Evolutionary conservation across 1,140 invertebrate genomes (phyloP).

Genomic region (Papilio glaucus): DNA sequence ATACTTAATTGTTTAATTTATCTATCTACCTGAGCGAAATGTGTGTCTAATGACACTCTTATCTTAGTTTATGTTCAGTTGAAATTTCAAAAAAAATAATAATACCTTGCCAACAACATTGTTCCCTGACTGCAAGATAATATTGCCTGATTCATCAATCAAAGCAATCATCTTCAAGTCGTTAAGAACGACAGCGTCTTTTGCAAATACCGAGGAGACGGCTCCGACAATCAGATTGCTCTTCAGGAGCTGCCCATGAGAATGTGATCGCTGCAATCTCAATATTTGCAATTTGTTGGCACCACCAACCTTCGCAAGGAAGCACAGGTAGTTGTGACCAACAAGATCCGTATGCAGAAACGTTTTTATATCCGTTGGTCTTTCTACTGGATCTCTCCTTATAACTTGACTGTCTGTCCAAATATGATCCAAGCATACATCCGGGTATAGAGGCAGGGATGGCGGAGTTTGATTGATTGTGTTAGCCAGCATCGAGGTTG

Average conservation of each 20-base stretch:
- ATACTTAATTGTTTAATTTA: too few species aligned
- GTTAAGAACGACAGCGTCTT: slow-evolving; percentile 91
- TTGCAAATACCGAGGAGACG: slow-evolving; percentile 88
- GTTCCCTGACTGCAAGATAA: slow-evolving; percentile 94
- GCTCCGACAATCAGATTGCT: slow-evolving; percentile 89
- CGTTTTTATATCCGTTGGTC: slow-evolving; percentile 87
- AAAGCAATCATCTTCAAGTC: slow-evolving; percentile 92
- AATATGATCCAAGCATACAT: slow-evolving; percentile 93
- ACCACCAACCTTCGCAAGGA: slow-evolving; percentile 86
- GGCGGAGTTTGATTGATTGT: slow-evolving; percentile 69
- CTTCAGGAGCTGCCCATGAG: slow-evolving; percentile 81
- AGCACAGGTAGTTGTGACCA: slow-evolving; percentile 93
- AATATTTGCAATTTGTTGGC: slow-evolving; percentile 88
- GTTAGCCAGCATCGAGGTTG: slow-evolving; percentile 71
- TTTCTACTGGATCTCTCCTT: slow-evolving; percentile 80
- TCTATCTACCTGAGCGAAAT: too few species aligned
- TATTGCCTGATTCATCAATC: slow-evolving; percentile 89
- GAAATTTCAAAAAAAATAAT: slow-evolving; percentile 34
- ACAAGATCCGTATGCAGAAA: slow-evolving; percentile 93
- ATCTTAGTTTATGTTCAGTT: too few species aligned
- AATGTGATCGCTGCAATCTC: slow-evolving; percentile 89
- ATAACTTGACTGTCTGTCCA: slow-evolving; percentile 91
- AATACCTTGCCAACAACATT: slow-evolving; percentile 89
- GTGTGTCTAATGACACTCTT: too few species aligned
- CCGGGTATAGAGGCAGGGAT: slow-evolving; percentile 90